Evolutionary conservation across 2,113 vertebrate genomes (phyloP).

Genomic region (Ammodytes marinus): DNA sequence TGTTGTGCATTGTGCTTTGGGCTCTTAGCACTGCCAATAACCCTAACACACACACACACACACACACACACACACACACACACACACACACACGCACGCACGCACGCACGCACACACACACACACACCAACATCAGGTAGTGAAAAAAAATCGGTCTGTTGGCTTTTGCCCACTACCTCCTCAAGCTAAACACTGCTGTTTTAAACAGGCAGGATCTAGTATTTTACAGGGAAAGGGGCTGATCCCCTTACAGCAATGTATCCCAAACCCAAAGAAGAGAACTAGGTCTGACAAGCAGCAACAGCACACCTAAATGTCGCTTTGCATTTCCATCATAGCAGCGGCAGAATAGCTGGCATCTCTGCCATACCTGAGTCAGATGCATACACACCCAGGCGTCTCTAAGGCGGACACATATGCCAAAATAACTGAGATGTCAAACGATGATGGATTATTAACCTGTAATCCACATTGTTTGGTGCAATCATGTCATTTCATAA

Average conservation of each 20-base stretch:
- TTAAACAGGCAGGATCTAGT: conserved; percentile 8
- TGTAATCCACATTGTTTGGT: too few relatives aligned
- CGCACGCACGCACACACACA: neutral
- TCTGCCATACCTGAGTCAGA: conserved; percentile 20
- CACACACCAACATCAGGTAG: neutral
- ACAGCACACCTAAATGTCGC: conserved; percentile 6
- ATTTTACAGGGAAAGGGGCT: neutral
- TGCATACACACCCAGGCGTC: neutral
- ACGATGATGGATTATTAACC: neutral
- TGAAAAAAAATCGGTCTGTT: neutral
- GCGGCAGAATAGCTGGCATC: conserved; percentile 39
- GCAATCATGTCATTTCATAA: neutral
- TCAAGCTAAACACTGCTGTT: neutral
- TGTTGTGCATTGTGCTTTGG: too few relatives aligned
- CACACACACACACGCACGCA: neutral
- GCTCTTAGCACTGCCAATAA: too few relatives aligned
- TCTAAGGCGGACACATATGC: neutral
- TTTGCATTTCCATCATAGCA: conserved; percentile 34
- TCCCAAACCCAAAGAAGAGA: neutral
- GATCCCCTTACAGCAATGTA: neutral
- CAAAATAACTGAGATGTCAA: neutral
- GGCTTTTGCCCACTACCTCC: conserved; percentile 2
- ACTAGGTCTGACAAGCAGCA: neutral
- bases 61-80: neutral
- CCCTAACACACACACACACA: too few relatives aligned